These are phyloP conservation scores for Plestiodon gilberti DNA, from an alignment of 2,113 vertebrate species.

Conservation along the genomic window DNA sequence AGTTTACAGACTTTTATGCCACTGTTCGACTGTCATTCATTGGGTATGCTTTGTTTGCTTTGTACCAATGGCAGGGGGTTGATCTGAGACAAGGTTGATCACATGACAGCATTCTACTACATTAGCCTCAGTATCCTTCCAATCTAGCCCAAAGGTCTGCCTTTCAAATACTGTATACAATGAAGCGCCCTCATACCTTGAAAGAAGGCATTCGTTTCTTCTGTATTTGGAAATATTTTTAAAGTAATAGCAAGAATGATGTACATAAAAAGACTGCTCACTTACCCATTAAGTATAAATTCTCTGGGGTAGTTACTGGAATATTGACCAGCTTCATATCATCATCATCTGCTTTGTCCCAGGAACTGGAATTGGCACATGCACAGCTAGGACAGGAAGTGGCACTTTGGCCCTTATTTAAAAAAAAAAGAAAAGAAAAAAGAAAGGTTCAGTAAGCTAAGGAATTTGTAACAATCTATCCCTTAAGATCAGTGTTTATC, in stretches of 20 bases:
- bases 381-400: constrained; percentile 91
- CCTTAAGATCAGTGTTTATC: too few relatives aligned
- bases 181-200: background rate
- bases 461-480: background rate
- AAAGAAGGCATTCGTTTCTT: background rate
- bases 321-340: constrained; percentile 88
- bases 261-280: background rate
- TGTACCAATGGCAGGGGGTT: background rate
- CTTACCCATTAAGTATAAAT: constrained; percentile 96
- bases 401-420: constrained; percentile 85
- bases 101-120: too few relatives aligned
- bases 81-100: too few relatives aligned
- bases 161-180: background rate
- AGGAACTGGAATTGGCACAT: constrained; percentile 87
- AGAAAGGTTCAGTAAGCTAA: constrained; percentile 1
- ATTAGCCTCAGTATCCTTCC: background rate
- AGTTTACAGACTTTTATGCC: background rate
- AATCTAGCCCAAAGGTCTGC: background rate
- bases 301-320: constrained; percentile 93
- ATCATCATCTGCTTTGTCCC: constrained; percentile 87
- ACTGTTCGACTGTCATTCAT: background rate
- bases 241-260: background rate
- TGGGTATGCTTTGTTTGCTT: background rate
- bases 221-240: background rate
- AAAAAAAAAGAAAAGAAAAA: constrained; percentile 6